Evolutionary conservation across 30 jellyfish, hydroid and myxozoan species (phyloP).

Genomic region (Hydra vulgaris): DNA sequence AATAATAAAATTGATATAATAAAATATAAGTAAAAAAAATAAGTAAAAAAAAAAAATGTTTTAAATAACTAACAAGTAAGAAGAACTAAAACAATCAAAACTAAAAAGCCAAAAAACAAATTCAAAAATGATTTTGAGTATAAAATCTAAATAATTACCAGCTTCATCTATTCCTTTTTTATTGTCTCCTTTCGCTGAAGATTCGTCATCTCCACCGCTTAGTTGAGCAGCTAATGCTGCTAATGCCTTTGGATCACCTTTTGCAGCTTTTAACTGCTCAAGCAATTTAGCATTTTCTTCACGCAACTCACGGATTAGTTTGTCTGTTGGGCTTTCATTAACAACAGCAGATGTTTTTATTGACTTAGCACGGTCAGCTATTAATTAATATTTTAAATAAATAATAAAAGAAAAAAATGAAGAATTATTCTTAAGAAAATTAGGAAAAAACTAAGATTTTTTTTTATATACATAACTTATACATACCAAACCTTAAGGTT

Average conservation of each 20-base stretch:
- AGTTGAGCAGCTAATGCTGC: conserved; percentile 27
- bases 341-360: conserved; percentile 89
- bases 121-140: background rate
- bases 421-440: too few relatives aligned
- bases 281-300: conserved; percentile 83
- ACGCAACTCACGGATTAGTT: conserved; percentile 79
- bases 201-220: conserved; percentile 5
- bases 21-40: too few relatives aligned
- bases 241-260: conserved; percentile 35
- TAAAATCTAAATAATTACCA: background rate
- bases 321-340: conserved; percentile 93
- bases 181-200: conserved; percentile 4
- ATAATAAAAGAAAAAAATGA: background rate
- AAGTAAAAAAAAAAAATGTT: too few relatives aligned
- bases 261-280: conserved; percentile 59
- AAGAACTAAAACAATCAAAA: too few relatives aligned
- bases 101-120: too few relatives aligned
- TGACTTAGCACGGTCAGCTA: conserved; percentile 93
- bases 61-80: too few relatives aligned
- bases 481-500: conserved; percentile 84
- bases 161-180: conserved; percentile 24
- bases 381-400: background rate
- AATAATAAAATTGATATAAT: too few relatives aligned
- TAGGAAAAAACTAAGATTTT: too few relatives aligned
- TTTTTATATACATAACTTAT: background rate